Percentiles rank a stretch among this genome's conserved stretches.
Evolutionary conservation across 2,113 vertebrate species (phyloP).

Genomic region (Actenoides hombroni): DNA sequence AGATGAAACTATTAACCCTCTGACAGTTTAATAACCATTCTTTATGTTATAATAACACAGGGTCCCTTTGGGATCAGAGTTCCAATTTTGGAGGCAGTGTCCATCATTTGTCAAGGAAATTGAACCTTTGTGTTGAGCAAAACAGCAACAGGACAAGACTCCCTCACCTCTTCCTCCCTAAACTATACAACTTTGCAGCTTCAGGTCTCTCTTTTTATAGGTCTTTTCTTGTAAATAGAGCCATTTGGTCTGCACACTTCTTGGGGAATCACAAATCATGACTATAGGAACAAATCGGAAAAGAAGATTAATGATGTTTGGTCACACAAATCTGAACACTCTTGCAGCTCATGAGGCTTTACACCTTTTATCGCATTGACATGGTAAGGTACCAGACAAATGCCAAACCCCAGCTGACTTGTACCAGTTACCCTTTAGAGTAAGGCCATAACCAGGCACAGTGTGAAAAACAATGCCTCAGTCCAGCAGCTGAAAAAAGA

Average conservation of each 20-base stretch:
- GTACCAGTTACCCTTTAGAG: neutral
- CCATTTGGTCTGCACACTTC: neutral
- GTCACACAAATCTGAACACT: neutral
- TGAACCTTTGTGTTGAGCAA: conserved; percentile 62
- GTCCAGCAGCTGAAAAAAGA: neutral
- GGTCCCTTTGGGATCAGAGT: conserved; percentile 73
- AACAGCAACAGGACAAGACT: conserved; percentile 60
- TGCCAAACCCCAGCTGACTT: neutral
- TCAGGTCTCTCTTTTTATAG: neutral
- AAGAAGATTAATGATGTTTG: neutral
- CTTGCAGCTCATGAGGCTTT: neutral
- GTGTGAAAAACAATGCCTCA: neutral
- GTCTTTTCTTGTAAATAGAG: neutral
- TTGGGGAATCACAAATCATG: neutral
- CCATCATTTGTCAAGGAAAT: conserved; percentile 76
- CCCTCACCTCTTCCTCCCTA: neutral
- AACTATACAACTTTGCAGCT: neutral
- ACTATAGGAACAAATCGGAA: neutral
- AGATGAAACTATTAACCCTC: conserved; percentile 81
- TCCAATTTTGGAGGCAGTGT: conserved; percentile 78
- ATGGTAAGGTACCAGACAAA: neutral
- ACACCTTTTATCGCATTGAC: neutral
- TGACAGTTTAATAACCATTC: conserved; percentile 84
- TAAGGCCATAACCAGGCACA: neutral
- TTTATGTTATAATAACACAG: conserved; percentile 86